Evolutionary conservation across 1,140 invertebrate genomes (phyloP).

Genomic region (Zaprionus camerounensis): DNA sequence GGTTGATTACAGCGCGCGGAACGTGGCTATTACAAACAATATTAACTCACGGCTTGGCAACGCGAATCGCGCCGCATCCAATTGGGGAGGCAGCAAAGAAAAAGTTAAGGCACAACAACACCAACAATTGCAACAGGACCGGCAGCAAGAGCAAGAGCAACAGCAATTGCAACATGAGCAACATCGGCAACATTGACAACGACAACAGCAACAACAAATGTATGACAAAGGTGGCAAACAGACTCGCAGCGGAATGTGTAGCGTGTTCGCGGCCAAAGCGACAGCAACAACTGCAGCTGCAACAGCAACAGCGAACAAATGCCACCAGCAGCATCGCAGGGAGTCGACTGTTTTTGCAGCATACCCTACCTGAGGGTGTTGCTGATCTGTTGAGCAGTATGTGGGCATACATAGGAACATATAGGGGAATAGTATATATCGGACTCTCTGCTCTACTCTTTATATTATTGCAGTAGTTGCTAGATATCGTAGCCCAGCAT

Average conservation of each 20-base stretch:
- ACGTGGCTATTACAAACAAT: slow-evolving; percentile 77
- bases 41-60: slow-evolving; percentile 58
- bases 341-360: slow-evolving; percentile 34
- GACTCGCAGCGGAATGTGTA: slow-evolving; percentile 63
- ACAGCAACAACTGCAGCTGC: slow-evolving; percentile 30
- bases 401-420: not conserved
- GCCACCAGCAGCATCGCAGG: slow-evolving; percentile 36
- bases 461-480: too few relatives aligned
- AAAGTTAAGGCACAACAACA: not conserved
- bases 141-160: not conserved
- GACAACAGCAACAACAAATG: slow-evolving; percentile 52
- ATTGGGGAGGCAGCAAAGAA: slow-evolving; percentile 43
- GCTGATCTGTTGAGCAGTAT: not conserved
- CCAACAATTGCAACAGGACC: slow-evolving; percentile 16
- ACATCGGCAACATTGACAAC: slow-evolving; percentile 51
- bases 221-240: slow-evolving; percentile 78
- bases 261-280: slow-evolving; percentile 44
- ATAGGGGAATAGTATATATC: too few relatives aligned
- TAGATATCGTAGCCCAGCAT: too few relatives aligned
- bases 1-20: slow-evolving; percentile 63
- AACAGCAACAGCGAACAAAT: slow-evolving; percentile 1
- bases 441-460: too few relatives aligned
- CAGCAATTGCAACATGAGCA: slow-evolving; percentile 37
- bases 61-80: slow-evolving; percentile 62
- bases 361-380: not conserved